Base-by-base conservation (phyloP, 2,888 invertebrate genomes). In the Scelioninae gen. 1 region DNA sequence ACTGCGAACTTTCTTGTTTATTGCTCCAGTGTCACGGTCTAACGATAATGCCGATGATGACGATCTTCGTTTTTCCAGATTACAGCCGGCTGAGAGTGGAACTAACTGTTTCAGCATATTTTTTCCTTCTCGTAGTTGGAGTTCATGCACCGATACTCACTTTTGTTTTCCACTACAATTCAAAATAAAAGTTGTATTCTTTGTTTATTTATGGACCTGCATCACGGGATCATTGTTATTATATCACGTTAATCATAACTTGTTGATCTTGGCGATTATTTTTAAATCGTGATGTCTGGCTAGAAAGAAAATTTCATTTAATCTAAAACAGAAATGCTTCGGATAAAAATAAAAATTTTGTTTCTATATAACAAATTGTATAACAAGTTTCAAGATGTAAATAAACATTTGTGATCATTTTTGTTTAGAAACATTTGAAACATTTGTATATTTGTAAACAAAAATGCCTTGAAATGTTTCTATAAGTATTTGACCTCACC, bases 1-100 rank as follows among this genome's bases (percentile, higher is more conserved):
- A 65, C 72, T 62, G 45, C 56, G 53, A 81, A 83, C 85, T 85
- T 85, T 86, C 85, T 84, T 86, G 82, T 87, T 85, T 80, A 83
- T 69, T 66, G 83, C 63, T 68, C 45, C 77, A 84, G 58, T 74
- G 85, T 85, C 84, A 86, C 72, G 86, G 84, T 86, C 83, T 83
- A 84, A 55, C 80, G 82, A 84, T 69, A 69, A 84, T 60, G 82
- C 58, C 84, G 85, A 86, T 58, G 82, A 79, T 62, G 62, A 81
- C 58, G 65, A 55, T 75, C 84, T 55, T 65, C 79, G 72, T 83
- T 86, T 85, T 84, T 83, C 80, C 81, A 62, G 86, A 83, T 86
- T 84, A 71, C 45, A 77, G 68, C 53, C 53, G 16, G 34, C 75
- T 66, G 68, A 58, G 53, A 81, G 76, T 83, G 74, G 76, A 81